phyloP scores from a whole-genome alignment of 2,113 vertebrate genomes.

The Camelus bactrianus region DNA sequence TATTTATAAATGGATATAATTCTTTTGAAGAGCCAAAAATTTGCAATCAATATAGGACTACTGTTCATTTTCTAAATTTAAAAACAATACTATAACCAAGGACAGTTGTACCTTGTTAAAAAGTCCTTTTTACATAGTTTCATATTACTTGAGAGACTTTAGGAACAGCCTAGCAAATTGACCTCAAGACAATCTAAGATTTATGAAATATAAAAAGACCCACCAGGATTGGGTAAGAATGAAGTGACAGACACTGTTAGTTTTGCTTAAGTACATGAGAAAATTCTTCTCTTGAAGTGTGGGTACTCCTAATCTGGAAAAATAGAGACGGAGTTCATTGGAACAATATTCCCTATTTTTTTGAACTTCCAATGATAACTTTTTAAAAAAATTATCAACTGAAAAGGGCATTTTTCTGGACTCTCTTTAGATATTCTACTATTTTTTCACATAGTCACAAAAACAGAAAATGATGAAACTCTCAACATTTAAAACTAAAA shows the following conservation, averaged over 20 bases:
- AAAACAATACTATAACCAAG: not conserved
- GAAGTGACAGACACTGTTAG: not conserved
- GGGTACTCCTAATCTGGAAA: not conserved
- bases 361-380: not conserved
- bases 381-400: not conserved
- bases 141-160: not conserved
- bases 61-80: not conserved
- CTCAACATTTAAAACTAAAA: not conserved
- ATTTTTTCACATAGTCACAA: not conserved
- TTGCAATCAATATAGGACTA: not conserved
- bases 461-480: not conserved
- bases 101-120: not conserved
- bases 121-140: not conserved
- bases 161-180: not conserved
- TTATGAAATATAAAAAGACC: not conserved
- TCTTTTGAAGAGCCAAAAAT: not conserved
- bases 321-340: not conserved
- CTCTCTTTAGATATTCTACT: not conserved
- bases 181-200: not conserved
- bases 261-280: not conserved
- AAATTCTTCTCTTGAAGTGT: not conserved
- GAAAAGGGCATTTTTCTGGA: not conserved
- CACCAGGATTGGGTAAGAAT: rapidly evolving
- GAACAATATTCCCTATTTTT: not conserved
- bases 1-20: not conserved